Conservation (phyloP, 2,888 invertebrate species). For the Flexamia atlantica region DNA sequence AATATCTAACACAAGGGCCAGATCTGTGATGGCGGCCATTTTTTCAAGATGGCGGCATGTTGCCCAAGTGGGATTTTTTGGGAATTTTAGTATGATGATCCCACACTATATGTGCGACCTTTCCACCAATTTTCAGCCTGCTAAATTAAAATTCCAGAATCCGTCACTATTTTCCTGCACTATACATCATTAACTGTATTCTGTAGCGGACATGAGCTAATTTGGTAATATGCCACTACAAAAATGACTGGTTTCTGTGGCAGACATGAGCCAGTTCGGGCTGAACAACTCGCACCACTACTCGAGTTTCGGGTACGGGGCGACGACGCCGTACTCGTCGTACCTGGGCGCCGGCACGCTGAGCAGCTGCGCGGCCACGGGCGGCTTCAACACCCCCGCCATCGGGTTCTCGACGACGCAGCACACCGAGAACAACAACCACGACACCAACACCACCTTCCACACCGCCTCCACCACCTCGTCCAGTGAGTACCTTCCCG, state of each 20-base stretch:
- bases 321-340: constrained; percentile 91
- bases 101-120: no score
- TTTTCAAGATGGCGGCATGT: no score
- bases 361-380: constrained; percentile 80
- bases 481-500: constrained; percentile 73
- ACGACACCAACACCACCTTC: constrained; percentile 74
- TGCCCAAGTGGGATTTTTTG: no score
- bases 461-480: constrained; percentile 74
- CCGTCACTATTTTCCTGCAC: no score
- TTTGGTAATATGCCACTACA: no score
- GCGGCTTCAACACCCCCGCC: constrained; percentile 83
- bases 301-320: constrained; percentile 83
- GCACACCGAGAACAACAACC: constrained; percentile 80
- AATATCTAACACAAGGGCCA: no score
- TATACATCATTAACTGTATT: no score
- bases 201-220: no score
- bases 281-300: constrained; percentile 91
- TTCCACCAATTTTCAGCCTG: no score
- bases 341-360: constrained; percentile 86
- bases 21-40: no score
- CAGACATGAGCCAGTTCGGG: constrained; percentile 93
- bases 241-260: neutral
- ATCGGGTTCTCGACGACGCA: constrained; percentile 85
- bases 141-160: no score
- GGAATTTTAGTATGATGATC: no score